Conservation (phyloP, 1,140 invertebrate species). For the Coelopa frigida region DNA sequence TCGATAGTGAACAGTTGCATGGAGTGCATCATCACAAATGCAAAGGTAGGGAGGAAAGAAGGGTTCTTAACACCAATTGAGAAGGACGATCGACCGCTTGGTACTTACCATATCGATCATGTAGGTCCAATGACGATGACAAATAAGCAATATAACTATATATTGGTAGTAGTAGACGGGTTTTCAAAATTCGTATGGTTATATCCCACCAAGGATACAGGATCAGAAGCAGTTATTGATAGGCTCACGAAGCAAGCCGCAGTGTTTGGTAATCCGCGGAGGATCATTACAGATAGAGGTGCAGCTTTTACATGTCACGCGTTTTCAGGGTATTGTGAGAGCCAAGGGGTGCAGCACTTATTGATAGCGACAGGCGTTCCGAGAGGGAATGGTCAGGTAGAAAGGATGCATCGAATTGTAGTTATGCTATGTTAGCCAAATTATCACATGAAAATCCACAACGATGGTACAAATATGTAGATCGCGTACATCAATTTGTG, state of each 20-base stretch:
- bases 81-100: too few species aligned
- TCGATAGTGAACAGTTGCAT: too few species aligned
- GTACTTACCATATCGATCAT: too few species aligned
- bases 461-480: constrained; percentile 10
- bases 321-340: constrained; percentile 17
- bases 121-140: too few species aligned
- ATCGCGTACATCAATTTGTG: constrained; percentile 4
- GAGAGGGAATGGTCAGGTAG: constrained; percentile 32
- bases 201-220: too few species aligned
- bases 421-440: constrained; percentile 4
- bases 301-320: constrained; percentile 32
- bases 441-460: constrained; percentile 1
- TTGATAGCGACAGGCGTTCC: constrained; percentile 27
- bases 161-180: too few species aligned
- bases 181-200: too few species aligned
- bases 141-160: too few species aligned
- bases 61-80: too few species aligned
- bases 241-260: constrained; percentile 15
- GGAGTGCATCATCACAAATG: too few species aligned
- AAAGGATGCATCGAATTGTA: constrained; percentile 13
- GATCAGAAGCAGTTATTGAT: constrained; percentile 9
- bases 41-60: too few species aligned
- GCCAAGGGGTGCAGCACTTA: constrained; percentile 13
- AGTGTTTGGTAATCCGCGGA: constrained; percentile 29
- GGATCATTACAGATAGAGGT: constrained; percentile 22